Evolutionary conservation across 2,113 vertebrate species (phyloP).

Genomic region (Oreotragus oreotragus): DNA sequence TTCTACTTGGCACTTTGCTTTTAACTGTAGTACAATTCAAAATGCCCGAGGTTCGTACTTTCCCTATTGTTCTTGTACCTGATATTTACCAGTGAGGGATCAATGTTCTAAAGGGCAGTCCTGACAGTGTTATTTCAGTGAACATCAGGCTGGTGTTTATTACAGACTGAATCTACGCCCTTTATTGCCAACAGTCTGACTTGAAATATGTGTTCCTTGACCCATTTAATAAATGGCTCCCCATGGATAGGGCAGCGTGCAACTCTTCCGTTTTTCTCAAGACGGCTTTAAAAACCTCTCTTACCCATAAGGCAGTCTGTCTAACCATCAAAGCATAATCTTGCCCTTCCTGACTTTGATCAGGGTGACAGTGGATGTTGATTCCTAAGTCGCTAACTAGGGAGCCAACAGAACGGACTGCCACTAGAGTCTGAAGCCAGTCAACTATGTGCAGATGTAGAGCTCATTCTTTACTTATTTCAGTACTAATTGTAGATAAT

Average conservation of each 20-base stretch:
- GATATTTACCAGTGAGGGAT: slow-evolving; percentile 63
- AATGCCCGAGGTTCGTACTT: not conserved
- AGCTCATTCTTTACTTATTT: not conserved
- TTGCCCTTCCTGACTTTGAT: slow-evolving; percentile 65
- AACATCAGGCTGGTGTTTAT: slow-evolving; percentile 60
- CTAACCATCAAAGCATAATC: slow-evolving; percentile 18
- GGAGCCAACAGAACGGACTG: not conserved
- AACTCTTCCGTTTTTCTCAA: slow-evolving; percentile 18
- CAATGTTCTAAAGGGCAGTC: slow-evolving; percentile 76
- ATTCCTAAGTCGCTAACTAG: slow-evolving; percentile 31
- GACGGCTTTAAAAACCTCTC: not conserved
- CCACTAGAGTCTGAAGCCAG: not conserved
- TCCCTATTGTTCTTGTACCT: slow-evolving; percentile 45
- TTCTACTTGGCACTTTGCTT: slow-evolving; percentile 48
- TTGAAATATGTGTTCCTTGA: slow-evolving; percentile 73
- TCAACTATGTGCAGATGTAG: not conserved
- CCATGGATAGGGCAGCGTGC: slow-evolving; percentile 5
- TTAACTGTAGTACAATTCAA: slow-evolving; percentile 1
- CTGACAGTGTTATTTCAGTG: slow-evolving; percentile 61
- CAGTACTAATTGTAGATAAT: not conserved
- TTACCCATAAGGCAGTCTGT: slow-evolving; percentile 17
- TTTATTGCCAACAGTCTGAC: slow-evolving; percentile 60
- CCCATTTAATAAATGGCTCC: slow-evolving; percentile 67
- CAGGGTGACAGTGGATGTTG: not conserved
- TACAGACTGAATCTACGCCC: slow-evolving; percentile 49